Evolutionary conservation across 2,888 invertebrate species (phyloP).

Genomic region (Meteorus cinctellus): DNA sequence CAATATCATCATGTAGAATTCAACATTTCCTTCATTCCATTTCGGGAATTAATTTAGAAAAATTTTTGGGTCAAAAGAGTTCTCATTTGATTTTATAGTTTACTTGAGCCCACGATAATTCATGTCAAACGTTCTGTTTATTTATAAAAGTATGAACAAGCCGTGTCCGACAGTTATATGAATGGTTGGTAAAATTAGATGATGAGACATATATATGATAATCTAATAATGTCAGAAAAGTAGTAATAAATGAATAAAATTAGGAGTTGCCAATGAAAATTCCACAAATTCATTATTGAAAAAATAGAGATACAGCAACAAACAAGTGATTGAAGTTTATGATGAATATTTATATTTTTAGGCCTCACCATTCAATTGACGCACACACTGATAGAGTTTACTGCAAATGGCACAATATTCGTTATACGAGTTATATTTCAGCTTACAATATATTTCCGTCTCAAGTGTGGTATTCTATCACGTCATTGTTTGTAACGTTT

Average conservation of each 20-base stretch:
- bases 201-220: no score
- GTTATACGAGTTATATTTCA: slow-evolving; percentile 18
- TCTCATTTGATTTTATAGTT: no score
- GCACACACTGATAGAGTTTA: slow-evolving; percentile 10
- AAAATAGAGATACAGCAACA: neutral
- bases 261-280: neutral
- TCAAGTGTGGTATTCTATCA: slow-evolving; percentile 14
- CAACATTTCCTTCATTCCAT: no score
- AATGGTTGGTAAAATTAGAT: no score
- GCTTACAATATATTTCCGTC: slow-evolving; percentile 23
- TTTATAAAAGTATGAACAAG: no score
- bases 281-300: neutral
- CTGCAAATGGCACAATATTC: slow-evolving; percentile 1
- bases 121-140: no score
- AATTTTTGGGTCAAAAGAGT: no score
- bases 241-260: neutral
- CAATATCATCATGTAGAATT: no score
- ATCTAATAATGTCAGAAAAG: no score
- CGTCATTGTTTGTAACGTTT: slow-evolving; percentile 32
- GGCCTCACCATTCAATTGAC: neutral
- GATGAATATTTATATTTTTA: neutral
- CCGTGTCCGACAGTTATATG: no score
- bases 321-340: neutral
- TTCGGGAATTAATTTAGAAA: no score
- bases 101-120: no score